phyloP scores from a whole-genome alignment of 2,113 vertebrate genomes.

The Otolemur garnettii region DNA sequence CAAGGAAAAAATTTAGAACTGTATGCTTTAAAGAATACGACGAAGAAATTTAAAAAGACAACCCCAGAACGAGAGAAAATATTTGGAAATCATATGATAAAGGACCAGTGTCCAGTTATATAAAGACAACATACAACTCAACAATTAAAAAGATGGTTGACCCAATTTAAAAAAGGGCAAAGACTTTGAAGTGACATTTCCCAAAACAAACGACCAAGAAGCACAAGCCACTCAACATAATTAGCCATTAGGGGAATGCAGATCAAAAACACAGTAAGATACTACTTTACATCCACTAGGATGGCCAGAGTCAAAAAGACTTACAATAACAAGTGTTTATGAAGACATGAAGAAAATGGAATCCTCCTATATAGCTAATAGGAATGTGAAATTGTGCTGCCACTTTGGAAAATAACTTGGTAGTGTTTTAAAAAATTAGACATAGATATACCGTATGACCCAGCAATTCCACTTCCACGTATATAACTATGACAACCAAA shows the following conservation, averaged over 20 bases:
- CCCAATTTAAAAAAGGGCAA: background rate
- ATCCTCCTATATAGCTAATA: background rate
- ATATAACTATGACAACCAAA: constrained; percentile 37
- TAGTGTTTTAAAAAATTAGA: constrained; percentile 2
- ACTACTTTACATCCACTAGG: background rate
- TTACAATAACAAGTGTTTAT: background rate
- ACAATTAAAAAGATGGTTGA: constrained; percentile 17
- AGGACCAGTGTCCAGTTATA: background rate
- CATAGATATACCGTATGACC: background rate
- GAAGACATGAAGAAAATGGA: background rate
- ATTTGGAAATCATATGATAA: constrained; percentile 35
- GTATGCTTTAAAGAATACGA: constrained; percentile 12
- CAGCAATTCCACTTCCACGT: background rate
- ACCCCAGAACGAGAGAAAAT: constrained; percentile 42
- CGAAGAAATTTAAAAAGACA: background rate
- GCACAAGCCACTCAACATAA: background rate
- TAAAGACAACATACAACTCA: background rate
- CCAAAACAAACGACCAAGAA: constrained; percentile 24
- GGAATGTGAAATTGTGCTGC: background rate
- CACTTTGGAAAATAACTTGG: constrained; percentile 13
- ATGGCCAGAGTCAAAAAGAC: background rate
- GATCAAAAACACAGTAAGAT: constrained; percentile 21
- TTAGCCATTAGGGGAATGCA: background rate
- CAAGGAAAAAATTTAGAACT: background rate
- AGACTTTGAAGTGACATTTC: background rate